Conservation (phyloP, 37 sponge, comb jelly and placozoan species). For the Cliona cf. orientalis region DNA sequence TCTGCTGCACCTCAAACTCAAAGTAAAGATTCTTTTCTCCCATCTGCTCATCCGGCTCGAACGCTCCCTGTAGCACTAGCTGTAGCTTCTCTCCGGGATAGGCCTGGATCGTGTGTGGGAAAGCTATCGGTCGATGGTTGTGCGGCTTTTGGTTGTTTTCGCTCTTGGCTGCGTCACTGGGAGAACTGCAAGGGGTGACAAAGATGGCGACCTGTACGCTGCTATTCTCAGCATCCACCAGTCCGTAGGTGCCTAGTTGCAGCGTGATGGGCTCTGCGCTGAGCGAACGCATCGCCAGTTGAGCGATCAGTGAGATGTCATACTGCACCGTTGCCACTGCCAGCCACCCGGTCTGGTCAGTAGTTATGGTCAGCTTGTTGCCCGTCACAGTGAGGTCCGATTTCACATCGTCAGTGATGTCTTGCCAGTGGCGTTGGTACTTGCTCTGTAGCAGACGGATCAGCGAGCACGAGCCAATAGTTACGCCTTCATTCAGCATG, state of each 20-base stretch:
- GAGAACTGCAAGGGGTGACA: slow-evolving; percentile 27
- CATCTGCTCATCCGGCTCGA: slow-evolving; percentile 30
- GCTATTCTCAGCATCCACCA: slow-evolving; percentile 11
- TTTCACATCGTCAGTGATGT: slow-evolving; percentile 40
- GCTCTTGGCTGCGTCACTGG: slow-evolving; percentile 18
- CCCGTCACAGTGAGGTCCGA: not conserved
- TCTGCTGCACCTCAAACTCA: slow-evolving; percentile 16
- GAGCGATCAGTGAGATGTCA: slow-evolving; percentile 34
- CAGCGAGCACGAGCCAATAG: not conserved
- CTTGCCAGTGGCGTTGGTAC: slow-evolving; percentile 58
- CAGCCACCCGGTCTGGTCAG: slow-evolving; percentile 43
- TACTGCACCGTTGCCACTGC: slow-evolving; percentile 29
- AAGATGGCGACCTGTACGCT: slow-evolving; percentile 39
- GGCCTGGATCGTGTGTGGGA: slow-evolving; percentile 55
- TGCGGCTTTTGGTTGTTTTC: slow-evolving; percentile 5
- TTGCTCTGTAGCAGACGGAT: slow-evolving; percentile 56
- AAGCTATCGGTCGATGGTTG: slow-evolving; percentile 32
- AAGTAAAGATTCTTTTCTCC: slow-evolving; percentile 34
- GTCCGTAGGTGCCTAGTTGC: slow-evolving; percentile 16
- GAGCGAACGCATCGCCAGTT: slow-evolving; percentile 42
- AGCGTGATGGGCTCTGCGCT: slow-evolving; percentile 30
- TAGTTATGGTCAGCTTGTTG: slow-evolving; percentile 7
- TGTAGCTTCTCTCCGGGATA: slow-evolving; percentile 39
- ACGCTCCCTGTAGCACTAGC: slow-evolving; percentile 24
- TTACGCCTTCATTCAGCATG: not conserved